Base-by-base conservation (phyloP, 2,888 invertebrate species). In the Lacanobia wlatinum region DNA sequence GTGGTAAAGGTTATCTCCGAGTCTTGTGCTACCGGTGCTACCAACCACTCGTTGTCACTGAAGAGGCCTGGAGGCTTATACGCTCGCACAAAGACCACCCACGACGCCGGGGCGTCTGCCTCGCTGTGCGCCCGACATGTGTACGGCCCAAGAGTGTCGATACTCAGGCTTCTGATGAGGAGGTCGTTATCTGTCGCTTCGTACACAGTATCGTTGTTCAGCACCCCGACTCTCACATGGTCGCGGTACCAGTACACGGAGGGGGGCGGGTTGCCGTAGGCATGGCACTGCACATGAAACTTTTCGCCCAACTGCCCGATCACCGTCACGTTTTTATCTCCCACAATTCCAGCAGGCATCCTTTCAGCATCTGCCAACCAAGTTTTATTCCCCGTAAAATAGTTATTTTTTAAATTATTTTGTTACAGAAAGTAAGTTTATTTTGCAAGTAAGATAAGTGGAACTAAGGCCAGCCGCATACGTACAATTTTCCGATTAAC, bases 81-180 rank as follows among this genome's bases (percentile, higher is more conserved):
- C 0, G 98, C 98, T 88, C 97, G 97, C 14, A 99, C 96, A 0
- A 97, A 96, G 12, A 98, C 97, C 16, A 97, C 97, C 97, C 98
- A 98, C 62, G 98, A 97, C 0, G 98, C 98, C 9, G 98, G 97
- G 83, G 97, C 97, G 14, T 97, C 98, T 8, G 97, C 90, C 3
- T 98, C 98, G 90, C 99, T 99, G 93, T 98, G 99, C 7, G 98
- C 99, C 88, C 98, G 98, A 90, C 99, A 99, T 8, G 98, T 98
- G 94, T 99, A 99, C 62, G 97, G 97, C 7, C 99, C 99, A 66
- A 98, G 96, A 87, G 98, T 98, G 6, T 97, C 97, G 28, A 97
- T 88, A 52, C 97, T 96, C 16, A 99, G 97, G 1, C 97, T 95
- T 67, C 97, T 96, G 88, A 99, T 98, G 76, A 97, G 96, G 58